Evolutionary conservation across 1,140 invertebrate genomes (phyloP).

Genomic region (Anthonomus grandis): DNA sequence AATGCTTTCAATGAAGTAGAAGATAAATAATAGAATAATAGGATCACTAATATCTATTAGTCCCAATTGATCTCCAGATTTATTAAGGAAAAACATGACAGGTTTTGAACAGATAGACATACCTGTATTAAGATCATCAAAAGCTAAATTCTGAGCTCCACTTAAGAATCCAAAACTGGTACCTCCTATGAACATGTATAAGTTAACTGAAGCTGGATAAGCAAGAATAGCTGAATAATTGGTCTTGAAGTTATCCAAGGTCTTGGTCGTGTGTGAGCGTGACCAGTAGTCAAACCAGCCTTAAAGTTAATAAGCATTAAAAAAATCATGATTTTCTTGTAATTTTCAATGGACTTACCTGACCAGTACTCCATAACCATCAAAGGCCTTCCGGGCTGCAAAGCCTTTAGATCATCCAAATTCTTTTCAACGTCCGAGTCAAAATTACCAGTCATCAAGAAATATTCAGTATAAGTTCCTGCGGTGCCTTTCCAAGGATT

Average conservation of each 20-base stretch:
- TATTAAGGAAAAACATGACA: no score
- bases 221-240: slow-evolving; percentile 35
- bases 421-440: slow-evolving; percentile 43
- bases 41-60: no score
- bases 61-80: no score
- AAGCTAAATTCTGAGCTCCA: slow-evolving; percentile 53
- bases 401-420: slow-evolving; percentile 44
- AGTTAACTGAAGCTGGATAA: slow-evolving; percentile 59
- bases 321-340: neutral
- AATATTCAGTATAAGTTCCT: slow-evolving; percentile 25
- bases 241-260: slow-evolving; percentile 19
- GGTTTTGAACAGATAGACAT: neutral
- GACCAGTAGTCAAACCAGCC: slow-evolving; percentile 59
- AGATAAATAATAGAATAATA: no score
- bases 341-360: slow-evolving; percentile 30
- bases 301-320: neutral
- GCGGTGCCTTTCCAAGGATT: slow-evolving; percentile 31
- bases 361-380: slow-evolving; percentile 65
- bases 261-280: slow-evolving; percentile 31
- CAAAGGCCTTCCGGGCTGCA: slow-evolving; percentile 55
- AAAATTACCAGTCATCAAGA: slow-evolving; percentile 50
- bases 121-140: slow-evolving; percentile 12
- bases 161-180: slow-evolving; percentile 68
- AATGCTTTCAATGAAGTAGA: no score
- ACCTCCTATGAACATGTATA: slow-evolving; percentile 71